These are phyloP conservation scores for Muntiacus reevesi DNA, from an alignment of 2,113 vertebrate species.

Conservation along the genomic window DNA sequence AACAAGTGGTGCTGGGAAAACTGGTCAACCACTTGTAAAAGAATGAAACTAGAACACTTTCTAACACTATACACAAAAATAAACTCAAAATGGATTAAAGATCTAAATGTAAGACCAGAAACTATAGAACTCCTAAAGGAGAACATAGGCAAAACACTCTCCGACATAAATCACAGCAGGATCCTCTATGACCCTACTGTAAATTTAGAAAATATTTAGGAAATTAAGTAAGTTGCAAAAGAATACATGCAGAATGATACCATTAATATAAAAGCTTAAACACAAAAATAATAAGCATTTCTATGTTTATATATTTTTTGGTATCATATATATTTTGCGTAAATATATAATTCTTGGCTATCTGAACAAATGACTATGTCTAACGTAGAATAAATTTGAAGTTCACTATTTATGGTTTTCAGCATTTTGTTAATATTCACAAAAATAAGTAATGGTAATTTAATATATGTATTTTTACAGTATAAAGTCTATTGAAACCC, in stretches of 20 bases:
- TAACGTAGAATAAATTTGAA: not conserved
- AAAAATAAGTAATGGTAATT: conserved; percentile 60
- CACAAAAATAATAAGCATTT: not conserved
- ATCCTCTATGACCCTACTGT: not conserved
- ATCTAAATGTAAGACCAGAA: too few species aligned
- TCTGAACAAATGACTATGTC: not conserved
- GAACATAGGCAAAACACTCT: too few species aligned
- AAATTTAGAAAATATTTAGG: not conserved
- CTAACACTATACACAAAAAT: too few species aligned
- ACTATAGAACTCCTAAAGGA: too few species aligned
- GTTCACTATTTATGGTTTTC: not conserved
- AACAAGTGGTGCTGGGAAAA: too few species aligned
- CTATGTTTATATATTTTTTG: not conserved
- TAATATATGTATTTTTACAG: conserved; percentile 59
- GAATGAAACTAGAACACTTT: too few species aligned
- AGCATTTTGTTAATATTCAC: conserved; percentile 52
- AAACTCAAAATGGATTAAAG: too few species aligned
- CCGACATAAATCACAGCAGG: too few species aligned
- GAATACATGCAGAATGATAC: not conserved
- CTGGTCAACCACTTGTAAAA: too few species aligned
- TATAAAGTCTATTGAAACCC: conserved; percentile 55
- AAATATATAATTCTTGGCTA: not conserved
- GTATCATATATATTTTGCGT: not conserved
- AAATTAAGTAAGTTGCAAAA: not conserved
- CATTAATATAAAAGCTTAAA: not conserved